Base-by-base conservation (phyloP, 2,113 vertebrate genomes). In the Menura novaehollandiae region DNA sequence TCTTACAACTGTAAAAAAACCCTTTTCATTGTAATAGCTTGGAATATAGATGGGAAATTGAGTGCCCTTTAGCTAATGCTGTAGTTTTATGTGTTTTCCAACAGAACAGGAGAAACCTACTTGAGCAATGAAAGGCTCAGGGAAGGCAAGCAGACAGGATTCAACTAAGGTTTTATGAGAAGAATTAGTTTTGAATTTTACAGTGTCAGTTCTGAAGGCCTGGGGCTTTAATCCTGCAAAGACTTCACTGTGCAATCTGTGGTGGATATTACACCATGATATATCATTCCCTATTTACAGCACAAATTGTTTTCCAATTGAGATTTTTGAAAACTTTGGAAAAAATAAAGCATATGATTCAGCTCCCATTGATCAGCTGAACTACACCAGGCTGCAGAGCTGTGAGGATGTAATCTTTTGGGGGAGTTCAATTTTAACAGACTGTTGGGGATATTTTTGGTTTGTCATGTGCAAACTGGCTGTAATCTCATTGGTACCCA, bases 341-440 rank as follows among this genome's bases (percentile, higher is more conserved):
- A 77, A 91, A 89, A 88, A 71, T 33, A 68, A 79, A 76, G 62
- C 21, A 10, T 75, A 75, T 94, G 92, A 97, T 96, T 97, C 94
- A 97, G 33, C 27, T 91, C 69, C 66, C 93, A 90, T 97, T 97
- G 96, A 96, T 97, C 93, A 95, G 64, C 75, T 77, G 73, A 94
- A 94, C 83, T 74, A 80, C 53, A 68, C 79, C 52, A 88, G 64
- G 62, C 88, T 60, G 55, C 72, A 77, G 87, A 92, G 82, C 52
- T 71, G 30, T 68, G 74, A 92, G 90, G 87, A 85, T 95, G 76
- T 59, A 94, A 77, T 83, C 73, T 89, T 96, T 83, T 67, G 72
- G 92, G 81, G 94, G 71, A 96, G 90, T 66, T 81, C 85, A 69
- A 95, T 77, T 95, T 94, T 96, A 95, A 88, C 93, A 96, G 96